Base-by-base conservation (phyloP, 2,888 invertebrate species). In the Phalangium opilio region DNA sequence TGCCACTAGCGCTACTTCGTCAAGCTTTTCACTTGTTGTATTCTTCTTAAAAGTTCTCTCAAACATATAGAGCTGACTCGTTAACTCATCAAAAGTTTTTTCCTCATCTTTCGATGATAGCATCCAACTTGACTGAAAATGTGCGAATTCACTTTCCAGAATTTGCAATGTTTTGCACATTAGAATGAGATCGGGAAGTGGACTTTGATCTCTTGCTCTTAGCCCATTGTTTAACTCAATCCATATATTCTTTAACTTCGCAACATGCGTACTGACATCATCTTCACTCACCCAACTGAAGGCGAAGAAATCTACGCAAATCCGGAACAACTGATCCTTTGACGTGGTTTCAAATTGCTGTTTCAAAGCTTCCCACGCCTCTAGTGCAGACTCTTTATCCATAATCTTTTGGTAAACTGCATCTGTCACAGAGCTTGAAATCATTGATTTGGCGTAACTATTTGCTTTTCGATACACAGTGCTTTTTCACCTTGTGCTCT, bases 301-400 rank as follows among this genome's bases (percentile, higher is more conserved):
- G 15, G 41, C 41, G 19, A 18, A 41, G 19, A 34, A 44, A 3
- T 38, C 38, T 38, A 17, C 17, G 17, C 38, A 38, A 7, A 38
- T 11, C 11, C n/a, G n/a, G 27, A 44, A 48, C 10, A 39, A 12
- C 15, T 39, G 39, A 35, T 44, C 38, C 21, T 38, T 44, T 19
- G 38, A 44, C 12, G 38, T 15, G n/a, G 35, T 34, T 43, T 43
- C 35, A n/a, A 20, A 47, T 11, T 15, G 11, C 20, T 14, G 14
- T 8, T 33, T 44, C 4, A 44, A 14, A 10, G 44, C 20, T 39
- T 48, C 39, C 39, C 36, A 48, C 12, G 48, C 33, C 33, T 48
- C 48, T 34, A 12, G 12, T 1, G 39, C 44, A 15, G 34, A 38
- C 5, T 21, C 40, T 12, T 44, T 44, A 5, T 48, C 41, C 41